A percentile compares a stretch with the other conserved stretches of the same genome.
Evolutionary conservation across 2,113 vertebrate genomes (phyloP).

Genomic region (Cheirogaleus medius): DNA sequence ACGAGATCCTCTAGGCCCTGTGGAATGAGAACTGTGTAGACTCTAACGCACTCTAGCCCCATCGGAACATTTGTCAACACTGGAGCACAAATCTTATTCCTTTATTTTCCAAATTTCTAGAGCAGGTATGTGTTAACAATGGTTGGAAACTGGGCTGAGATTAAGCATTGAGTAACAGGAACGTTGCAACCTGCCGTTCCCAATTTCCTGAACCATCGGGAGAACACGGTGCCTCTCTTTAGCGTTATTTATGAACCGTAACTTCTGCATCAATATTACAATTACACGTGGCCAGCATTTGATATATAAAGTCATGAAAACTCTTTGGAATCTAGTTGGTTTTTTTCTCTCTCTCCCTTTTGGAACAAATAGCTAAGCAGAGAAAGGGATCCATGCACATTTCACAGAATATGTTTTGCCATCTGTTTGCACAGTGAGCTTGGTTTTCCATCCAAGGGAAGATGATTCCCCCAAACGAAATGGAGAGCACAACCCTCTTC

Average conservation of each 20-base stretch:
- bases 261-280: not conserved
- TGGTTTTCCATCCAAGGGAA: not conserved
- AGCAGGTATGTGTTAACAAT: rapidly evolving
- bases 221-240: not conserved
- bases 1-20: rapidly evolving
- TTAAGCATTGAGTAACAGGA: rapidly evolving
- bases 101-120: not conserved
- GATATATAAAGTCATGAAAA: not conserved
- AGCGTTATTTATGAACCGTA: not conserved
- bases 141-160: rapidly evolving
- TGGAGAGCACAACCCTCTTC: too few relatives aligned
- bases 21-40: rapidly evolving
- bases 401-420: not conserved
- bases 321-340: not conserved
- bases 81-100: rapidly evolving
- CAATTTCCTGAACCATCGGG: not conserved
- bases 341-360: not conserved
- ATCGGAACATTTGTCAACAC: rapidly evolving
- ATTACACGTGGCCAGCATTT: not conserved
- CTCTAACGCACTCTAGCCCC: rapidly evolving
- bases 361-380: not conserved
- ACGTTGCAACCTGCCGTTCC: rapidly evolving
- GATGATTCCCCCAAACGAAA: not conserved
- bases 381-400: rapidly evolving
- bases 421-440: not conserved